Conservation (phyloP, 1,140 invertebrate genomes). For the Spodoptera frugiperda region DNA sequence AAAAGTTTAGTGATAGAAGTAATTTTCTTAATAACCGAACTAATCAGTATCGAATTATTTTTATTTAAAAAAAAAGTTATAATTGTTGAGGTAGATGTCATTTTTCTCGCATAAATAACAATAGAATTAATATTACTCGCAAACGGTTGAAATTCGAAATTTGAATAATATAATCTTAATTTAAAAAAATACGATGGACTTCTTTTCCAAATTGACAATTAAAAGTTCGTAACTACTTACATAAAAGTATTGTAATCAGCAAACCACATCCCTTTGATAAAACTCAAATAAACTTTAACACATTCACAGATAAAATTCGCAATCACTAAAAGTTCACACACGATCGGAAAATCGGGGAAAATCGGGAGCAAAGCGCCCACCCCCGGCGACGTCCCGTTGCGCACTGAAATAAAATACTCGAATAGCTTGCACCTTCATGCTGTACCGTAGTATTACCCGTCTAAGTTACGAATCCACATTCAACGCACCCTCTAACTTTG, state of each 20-base stretch:
- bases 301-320: constrained; percentile 34
- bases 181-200: neutral
- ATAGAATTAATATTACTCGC: too few species aligned
- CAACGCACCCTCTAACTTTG: neutral
- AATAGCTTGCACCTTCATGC: constrained; percentile 48
- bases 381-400: constrained; percentile 48
- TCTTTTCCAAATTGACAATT: neutral
- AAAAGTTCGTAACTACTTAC: constrained; percentile 25
- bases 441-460: constrained; percentile 67
- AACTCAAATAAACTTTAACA: constrained; percentile 21
- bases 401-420: constrained; percentile 57
- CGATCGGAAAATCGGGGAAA: constrained; percentile 50
- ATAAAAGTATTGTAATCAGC: neutral
- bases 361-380: constrained; percentile 50
- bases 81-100: too few species aligned
- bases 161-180: neutral
- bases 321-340: constrained; percentile 57
- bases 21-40: too few species aligned
- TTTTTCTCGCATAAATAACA: too few species aligned
- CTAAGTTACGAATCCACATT: constrained; percentile 12
- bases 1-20: neutral
- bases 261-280: constrained; percentile 19
- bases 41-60: too few species aligned
- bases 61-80: too few species aligned
- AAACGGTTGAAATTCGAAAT: neutral